These are phyloP conservation scores for Cathartes aura DNA, from an alignment of 2,113 vertebrate genomes.

Conservation along the genomic window DNA sequence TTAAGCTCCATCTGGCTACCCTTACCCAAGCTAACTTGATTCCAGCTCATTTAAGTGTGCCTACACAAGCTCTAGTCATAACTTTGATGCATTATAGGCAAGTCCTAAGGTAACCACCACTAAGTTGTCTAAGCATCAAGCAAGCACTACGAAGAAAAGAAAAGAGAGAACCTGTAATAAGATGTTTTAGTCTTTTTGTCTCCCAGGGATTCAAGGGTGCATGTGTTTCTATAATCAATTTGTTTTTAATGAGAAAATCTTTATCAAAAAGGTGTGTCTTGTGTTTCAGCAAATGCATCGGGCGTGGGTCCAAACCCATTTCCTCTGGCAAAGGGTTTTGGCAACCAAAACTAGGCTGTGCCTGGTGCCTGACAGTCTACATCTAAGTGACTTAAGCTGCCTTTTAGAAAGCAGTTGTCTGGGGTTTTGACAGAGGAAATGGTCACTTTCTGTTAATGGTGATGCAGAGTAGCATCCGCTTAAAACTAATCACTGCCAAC, in stretches of 20 bases:
- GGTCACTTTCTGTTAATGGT: background rate
- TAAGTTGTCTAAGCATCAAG: background rate
- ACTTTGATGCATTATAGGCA: background rate
- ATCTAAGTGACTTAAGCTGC: background rate
- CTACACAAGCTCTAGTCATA: background rate
- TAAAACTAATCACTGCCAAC: rapidly evolving
- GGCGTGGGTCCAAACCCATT: background rate
- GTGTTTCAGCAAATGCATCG: background rate
- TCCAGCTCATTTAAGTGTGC: background rate
- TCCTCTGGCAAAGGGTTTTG: constrained; percentile 21
- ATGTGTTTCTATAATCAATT: background rate
- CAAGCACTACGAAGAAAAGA: background rate
- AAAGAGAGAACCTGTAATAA: background rate
- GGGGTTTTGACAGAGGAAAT: background rate
- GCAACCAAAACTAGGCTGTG: constrained; percentile 1
- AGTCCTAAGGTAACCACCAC: background rate
- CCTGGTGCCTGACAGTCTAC: constrained; percentile 13
- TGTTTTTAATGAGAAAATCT: background rate
- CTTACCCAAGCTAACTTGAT: background rate
- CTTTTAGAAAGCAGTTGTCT: background rate
- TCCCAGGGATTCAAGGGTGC: background rate
- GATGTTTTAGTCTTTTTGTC: background rate
- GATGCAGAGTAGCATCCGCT: background rate
- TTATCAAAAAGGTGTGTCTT: constrained; percentile 39
- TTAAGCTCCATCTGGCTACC: background rate